Conservation (phyloP, 1,140 invertebrate genomes). For the Zaprionus lachaisei region DNA sequence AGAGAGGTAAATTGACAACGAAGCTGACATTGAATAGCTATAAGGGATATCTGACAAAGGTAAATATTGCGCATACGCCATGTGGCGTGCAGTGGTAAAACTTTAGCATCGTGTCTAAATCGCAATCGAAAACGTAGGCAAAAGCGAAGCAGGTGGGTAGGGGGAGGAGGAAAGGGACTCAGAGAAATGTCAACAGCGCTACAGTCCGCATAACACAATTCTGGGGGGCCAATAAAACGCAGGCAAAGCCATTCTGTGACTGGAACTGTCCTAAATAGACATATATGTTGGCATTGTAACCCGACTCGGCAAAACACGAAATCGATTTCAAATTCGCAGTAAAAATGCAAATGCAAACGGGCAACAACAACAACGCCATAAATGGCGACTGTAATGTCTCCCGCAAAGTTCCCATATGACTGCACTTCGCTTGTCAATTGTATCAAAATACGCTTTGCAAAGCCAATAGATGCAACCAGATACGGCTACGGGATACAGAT, state of each 20-base stretch:
- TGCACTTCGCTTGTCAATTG: slow-evolving; percentile 58
- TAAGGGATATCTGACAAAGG: slow-evolving; percentile 32
- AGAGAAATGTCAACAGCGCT: slow-evolving; percentile 21
- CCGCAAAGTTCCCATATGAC: slow-evolving; percentile 56
- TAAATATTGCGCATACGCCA: slow-evolving; percentile 52
- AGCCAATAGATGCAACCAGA: slow-evolving; percentile 16
- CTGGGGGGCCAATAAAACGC: slow-evolving; percentile 50
- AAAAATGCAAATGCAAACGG: slow-evolving; percentile 69
- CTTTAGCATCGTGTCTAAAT: slow-evolving; percentile 1
- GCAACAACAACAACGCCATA: slow-evolving; percentile 9
- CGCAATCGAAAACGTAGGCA: neutral
- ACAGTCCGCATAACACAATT: slow-evolving; percentile 14
- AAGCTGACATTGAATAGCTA: slow-evolving; percentile 20
- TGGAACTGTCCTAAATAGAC: slow-evolving; percentile 31
- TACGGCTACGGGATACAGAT: slow-evolving; percentile 13
- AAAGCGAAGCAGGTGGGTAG: neutral
- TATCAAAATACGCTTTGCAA: slow-evolving; percentile 38
- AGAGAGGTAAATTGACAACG: slow-evolving; percentile 12
- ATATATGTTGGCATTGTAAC: slow-evolving; percentile 11
- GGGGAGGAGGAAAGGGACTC: neutral
- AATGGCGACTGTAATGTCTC: neutral
- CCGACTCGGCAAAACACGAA: slow-evolving; percentile 24
- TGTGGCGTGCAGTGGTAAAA: slow-evolving; percentile 2
- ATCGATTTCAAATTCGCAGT: slow-evolving; percentile 67
- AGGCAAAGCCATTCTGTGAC: slow-evolving; percentile 15